Evolutionary conservation across 2,888 invertebrate genomes (phyloP), one percentile per base, ranked within the genome.

Genomic region (Dysmachus trigonus): DNA sequence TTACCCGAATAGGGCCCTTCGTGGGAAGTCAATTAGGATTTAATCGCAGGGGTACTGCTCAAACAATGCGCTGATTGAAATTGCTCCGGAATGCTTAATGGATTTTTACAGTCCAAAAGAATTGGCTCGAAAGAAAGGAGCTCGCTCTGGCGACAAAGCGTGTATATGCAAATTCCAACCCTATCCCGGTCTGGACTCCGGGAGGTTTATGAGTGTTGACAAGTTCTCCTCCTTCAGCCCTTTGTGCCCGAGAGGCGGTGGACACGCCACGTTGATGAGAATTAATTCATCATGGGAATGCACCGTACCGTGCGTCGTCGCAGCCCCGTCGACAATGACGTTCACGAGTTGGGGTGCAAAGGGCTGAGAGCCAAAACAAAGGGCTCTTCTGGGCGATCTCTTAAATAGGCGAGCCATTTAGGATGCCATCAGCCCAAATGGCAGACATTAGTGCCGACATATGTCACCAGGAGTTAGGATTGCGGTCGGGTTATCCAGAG

Each of bases 391-490:
- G 35, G 38, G 18, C 38, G 38, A 76, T 76, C 38, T 33, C 38
- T 38, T 76, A 76, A 76, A 79, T 7, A 51, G 51, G 51, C 22
- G 47, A 47, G 51, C 51, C 31, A 51, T 79, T 47, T 47, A 51
- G 79, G 31, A 79, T 31, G 79, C 79, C 86, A 86, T 87, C 86
- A 87, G 73, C 86, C 53, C 72, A 86, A 87, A 86, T 87, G 86
- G 74, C 31, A 74, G 77, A 82, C 86, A 86, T 86, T 87, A 87
- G 82, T 77, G 76, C 86, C 85, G 87, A 86, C 87, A 83, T 87
- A 83, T 87, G 86, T 87, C 87, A 86, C 76, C 72, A 33, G 71
- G 85, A 86, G 86, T 87, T 87, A 85, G 76, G 87, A 81, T 83
- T 86, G 87, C 51, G 86, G 87, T 85, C 30, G 79, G 62, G 35